phyloP scores from a whole-genome alignment of 2,888 invertebrate species.

The Lymantria monacha region DNA sequence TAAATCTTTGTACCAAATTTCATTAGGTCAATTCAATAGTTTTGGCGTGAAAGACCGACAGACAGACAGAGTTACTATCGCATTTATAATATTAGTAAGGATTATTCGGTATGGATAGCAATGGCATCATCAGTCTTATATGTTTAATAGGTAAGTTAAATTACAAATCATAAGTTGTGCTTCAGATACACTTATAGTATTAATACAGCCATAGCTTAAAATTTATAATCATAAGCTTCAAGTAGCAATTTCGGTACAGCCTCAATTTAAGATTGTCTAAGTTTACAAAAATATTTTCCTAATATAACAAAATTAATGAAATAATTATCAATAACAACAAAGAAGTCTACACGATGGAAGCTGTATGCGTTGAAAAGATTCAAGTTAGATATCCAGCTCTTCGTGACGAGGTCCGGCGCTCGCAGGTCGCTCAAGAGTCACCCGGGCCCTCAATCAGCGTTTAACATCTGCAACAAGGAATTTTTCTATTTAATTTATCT shows the following conservation, averaged over 20 bases:
- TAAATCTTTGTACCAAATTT: no score
- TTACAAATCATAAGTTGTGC: no score
- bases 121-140: no score
- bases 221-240: not conserved
- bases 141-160: no score
- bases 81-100: no score
- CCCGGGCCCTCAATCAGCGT: constrained; percentile 74
- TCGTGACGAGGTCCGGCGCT: constrained; percentile 29
- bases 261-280: not conserved
- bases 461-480: constrained; percentile 80
- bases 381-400: constrained; percentile 30
- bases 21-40: no score
- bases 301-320: not conserved
- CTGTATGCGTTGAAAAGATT: constrained; percentile 19
- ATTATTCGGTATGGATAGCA: no score
- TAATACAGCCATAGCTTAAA: no score
- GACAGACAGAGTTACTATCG: no score
- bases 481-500: constrained; percentile 66
- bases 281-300: not conserved
- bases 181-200: no score
- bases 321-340: constrained; percentile 3
- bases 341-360: constrained; percentile 18
- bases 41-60: no score
- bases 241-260: not conserved
- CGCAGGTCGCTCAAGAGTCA: constrained; percentile 76